phyloP scores from a whole-genome alignment of 1,140 invertebrate genomes.

The Drosophila mojavensis region DNA sequence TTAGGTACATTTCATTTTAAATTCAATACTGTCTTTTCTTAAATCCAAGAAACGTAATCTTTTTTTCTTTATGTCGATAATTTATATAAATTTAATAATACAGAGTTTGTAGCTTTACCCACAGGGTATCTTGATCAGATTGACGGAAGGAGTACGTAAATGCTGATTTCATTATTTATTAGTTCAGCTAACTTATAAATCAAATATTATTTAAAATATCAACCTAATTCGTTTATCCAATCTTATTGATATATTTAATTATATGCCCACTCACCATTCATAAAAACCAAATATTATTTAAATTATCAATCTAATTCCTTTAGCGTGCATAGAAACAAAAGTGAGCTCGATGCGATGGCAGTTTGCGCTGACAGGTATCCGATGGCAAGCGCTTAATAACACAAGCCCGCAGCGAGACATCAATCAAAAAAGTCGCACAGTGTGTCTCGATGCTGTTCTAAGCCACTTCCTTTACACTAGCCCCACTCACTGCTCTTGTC shows the following conservation, averaged over 20 bases:
- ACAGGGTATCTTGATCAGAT: no score
- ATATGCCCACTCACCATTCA: no score
- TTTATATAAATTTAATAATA: no score
- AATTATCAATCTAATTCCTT: slow-evolving; percentile 9
- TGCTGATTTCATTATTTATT: no score
- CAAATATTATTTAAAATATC: slow-evolving; percentile 3
- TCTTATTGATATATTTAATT: no score
- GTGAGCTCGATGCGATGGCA: slow-evolving; percentile 20
- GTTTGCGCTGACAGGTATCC: slow-evolving; percentile 33
- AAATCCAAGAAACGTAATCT: no score
- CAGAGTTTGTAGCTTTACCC: no score
- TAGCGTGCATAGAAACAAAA: slow-evolving; percentile 3
- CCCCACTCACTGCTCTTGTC: not conserved
- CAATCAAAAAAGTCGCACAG: slow-evolving; percentile 46
- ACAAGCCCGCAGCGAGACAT: slow-evolving; percentile 28
- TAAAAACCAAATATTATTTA: not conserved
- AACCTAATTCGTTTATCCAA: slow-evolving; percentile 19
- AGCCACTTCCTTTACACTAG: slow-evolving; percentile 21
- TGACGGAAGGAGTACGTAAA: no score
- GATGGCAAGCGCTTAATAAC: slow-evolving; percentile 38
- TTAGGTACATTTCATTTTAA: no score
- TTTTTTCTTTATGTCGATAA: no score
- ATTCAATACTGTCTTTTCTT: no score
- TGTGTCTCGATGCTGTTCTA: slow-evolving; percentile 2
- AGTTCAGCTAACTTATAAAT: no score